These are phyloP conservation scores for Ectemnius continuus DNA, from an alignment of 2,888 invertebrate species.

Conservation along the genomic window DNA sequence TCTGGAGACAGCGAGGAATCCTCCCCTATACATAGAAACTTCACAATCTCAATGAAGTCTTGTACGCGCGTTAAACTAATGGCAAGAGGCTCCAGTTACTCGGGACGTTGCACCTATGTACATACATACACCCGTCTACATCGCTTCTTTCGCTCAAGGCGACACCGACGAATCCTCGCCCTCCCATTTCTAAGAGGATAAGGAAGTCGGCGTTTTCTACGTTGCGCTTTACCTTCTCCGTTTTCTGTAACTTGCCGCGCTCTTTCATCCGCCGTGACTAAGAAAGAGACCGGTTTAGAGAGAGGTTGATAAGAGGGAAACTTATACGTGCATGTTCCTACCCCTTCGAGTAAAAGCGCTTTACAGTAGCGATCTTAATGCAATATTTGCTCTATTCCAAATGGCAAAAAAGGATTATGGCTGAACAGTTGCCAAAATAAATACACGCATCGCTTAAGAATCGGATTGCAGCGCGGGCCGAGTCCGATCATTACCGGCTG, in stretches of 20 bases:
- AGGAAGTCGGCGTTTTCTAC: constrained; percentile 65
- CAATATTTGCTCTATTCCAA: no score
- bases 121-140: constrained; percentile 28
- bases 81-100: constrained; percentile 42
- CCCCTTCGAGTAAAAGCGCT: no score
- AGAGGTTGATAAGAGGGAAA: no score
- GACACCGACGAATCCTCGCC: not conserved
- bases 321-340: no score
- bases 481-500: not conserved
- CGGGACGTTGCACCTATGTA: constrained; percentile 28
- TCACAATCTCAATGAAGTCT: constrained; percentile 55
- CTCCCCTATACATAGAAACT: constrained; percentile 48
- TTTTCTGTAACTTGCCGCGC: not conserved
- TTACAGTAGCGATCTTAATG: no score
- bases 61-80: constrained; percentile 62
- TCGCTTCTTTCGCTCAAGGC: constrained; percentile 28
- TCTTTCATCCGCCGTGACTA: no score
- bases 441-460: not conserved
- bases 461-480: not conserved
- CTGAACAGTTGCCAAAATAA: not conserved
- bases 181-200: constrained; percentile 64
- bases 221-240: not conserved
- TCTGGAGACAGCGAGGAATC: not conserved
- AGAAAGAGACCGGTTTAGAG: no score
- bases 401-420: no score